These are phyloP conservation scores for Sebastes dallii DNA, from an alignment of 2,797 vertebrate genomes.

Conservation along the genomic window DNA sequence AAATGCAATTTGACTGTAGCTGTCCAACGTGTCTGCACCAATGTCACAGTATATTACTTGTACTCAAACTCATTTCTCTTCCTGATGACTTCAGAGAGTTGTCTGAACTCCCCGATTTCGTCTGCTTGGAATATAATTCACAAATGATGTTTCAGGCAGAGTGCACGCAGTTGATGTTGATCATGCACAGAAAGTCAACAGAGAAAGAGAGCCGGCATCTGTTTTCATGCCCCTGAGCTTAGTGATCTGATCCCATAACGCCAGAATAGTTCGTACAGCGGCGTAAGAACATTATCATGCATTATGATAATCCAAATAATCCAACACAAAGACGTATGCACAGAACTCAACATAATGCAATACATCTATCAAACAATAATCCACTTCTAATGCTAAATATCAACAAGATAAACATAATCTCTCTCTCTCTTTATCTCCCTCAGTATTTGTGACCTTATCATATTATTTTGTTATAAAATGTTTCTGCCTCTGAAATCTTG, in stretches of 20 bases:
- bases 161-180: conserved; percentile 8
- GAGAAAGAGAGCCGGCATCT: conserved; percentile 37
- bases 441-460: conserved; percentile 20
- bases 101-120: conserved; percentile 44
- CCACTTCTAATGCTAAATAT: conserved; percentile 71
- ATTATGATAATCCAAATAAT: conserved; percentile 80
- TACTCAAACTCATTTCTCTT: conserved; percentile 51
- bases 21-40: conserved; percentile 30
- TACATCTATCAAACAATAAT: conserved; percentile 71
- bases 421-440: conserved; percentile 28
- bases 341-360: conserved; percentile 64
- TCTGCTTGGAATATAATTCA: conserved; percentile 54
- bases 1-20: conserved; percentile 49
- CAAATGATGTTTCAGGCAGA: conserved; percentile 16
- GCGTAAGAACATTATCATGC: conserved; percentile 69
- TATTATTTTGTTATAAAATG: conserved; percentile 34
- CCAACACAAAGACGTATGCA: conserved; percentile 66
- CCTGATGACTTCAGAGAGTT: conserved; percentile 62
- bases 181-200: conserved; percentile 44
- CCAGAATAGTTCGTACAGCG: conserved; percentile 51
- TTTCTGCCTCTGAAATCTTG: conserved; percentile 12
- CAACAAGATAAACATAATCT: conserved; percentile 65
- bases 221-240: conserved; percentile 58
- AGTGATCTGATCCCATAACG: conserved; percentile 55
- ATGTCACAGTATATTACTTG: conserved; percentile 32